Evolutionary conservation across 1,140 invertebrate genomes (phyloP), one percentile per base, ranked within the genome.

Genomic region (Phthorimaea operculella): DNA sequence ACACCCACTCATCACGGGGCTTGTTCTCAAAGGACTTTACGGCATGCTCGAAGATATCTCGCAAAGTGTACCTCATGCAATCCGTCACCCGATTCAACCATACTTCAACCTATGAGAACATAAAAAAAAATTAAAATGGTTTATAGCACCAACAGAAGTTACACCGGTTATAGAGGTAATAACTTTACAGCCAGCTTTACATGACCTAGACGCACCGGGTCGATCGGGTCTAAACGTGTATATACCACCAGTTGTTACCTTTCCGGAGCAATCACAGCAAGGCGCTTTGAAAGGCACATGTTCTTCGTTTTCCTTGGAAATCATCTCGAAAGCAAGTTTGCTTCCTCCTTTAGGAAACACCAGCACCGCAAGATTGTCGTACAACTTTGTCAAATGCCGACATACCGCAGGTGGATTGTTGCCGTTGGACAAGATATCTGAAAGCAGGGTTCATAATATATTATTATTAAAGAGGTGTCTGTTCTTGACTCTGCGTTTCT

Each of bases 341-440:
- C 85, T 83, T 59, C 83, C 88, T 0, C 86, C 74, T 34, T 80
- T 68, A 60, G 77, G 87, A 84, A 95, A 96, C 56, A 90, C 91
- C 48, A 96, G 86, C 77, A 90, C 92, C 5, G 94, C 91, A 57
- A 98, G 87, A 10, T 96, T 96, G 78, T 99, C 97, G 78, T 98
- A 99, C 15, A 99, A 73, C 79, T 99, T 99, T 6, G 95, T 92
- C 21, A 99, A 86, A 81, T 98, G 96, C 61, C 92, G 92, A 60
- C 89, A 90, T 9, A 96, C 94, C 4, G 93, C 81, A 62, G 92
- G 88, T 5, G 97, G 97, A 74, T 95, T 92, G 75, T 98, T 98
- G 66, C 96, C 96, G 83, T 97, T 98, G n/a, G 96, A 97, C 54
- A 99, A 86, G 74, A 99, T 98, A 81, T 98, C 97, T 86, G 56